Conservation (phyloP, 2,113 vertebrate genomes). For the Capreolus pygargus region DNA sequence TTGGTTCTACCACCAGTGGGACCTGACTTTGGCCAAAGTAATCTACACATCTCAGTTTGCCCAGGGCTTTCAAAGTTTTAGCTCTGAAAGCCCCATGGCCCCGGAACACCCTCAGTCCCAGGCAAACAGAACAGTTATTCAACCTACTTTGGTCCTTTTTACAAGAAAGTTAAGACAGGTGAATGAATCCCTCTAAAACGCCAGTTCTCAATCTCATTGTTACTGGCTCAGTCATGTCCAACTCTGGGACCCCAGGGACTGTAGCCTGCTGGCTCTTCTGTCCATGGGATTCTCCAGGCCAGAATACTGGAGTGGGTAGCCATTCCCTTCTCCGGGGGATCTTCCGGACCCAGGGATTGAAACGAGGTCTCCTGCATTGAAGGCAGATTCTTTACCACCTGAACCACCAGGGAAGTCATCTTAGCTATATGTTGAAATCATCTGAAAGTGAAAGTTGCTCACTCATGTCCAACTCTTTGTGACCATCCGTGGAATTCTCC, state of each 20-base stretch:
- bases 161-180: neutral
- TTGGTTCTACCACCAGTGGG: neutral
- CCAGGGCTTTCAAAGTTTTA: neutral
- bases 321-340: neutral
- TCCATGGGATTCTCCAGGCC: neutral
- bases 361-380: neutral
- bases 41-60: neutral
- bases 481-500: neutral
- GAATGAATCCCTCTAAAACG: neutral
- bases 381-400: neutral
- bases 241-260: neutral
- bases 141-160: neutral
- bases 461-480: fast-evolving
- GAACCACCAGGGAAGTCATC: neutral
- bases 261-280: neutral
- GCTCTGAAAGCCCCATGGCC: neutral
- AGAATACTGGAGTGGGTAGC: neutral
- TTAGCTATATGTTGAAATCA: neutral
- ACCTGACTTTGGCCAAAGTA: neutral
- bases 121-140: neutral
- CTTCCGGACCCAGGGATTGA: neutral
- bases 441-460: neutral
- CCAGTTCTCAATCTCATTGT: neutral
- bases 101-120: neutral
- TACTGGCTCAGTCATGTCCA: neutral